These are phyloP conservation scores for Trissonchulus latispiculum DNA, from an alignment of 2,888 invertebrate genomes.

Conservation along the genomic window DNA sequence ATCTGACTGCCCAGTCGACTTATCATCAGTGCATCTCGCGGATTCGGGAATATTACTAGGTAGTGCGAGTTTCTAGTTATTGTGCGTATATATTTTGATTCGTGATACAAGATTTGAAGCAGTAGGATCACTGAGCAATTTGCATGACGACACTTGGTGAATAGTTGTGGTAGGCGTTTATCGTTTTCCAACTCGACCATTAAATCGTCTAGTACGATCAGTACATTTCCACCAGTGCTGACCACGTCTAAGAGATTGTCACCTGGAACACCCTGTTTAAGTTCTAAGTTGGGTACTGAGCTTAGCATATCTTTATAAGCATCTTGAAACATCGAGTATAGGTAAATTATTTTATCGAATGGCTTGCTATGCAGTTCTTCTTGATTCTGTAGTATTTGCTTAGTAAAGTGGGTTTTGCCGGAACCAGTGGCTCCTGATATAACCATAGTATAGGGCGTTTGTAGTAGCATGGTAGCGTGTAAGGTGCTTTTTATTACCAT, in stretches of 20 bases:
- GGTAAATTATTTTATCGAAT: constrained; percentile 9
- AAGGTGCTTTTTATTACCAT: too few relatives aligned
- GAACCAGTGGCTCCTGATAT: constrained; percentile 1
- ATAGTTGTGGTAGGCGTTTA: neutral
- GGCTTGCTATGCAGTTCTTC: neutral
- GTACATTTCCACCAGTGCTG: neutral
- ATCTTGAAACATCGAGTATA: constrained; percentile 8
- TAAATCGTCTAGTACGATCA: constrained; percentile 18
- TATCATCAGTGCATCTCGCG: constrained; percentile 9
- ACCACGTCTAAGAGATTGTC: neutral
- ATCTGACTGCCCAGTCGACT: constrained; percentile 8
- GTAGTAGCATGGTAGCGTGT: too few relatives aligned
- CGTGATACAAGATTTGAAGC: constrained; percentile 17
- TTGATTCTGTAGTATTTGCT: neutral
- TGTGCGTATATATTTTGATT: constrained; percentile 10
- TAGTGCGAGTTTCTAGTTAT: constrained; percentile 15
- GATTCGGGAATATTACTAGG: constrained; percentile 19
- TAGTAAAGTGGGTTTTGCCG: constrained; percentile 18
- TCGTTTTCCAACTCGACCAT: constrained; percentile 17
- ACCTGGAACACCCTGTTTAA: constrained; percentile 14
- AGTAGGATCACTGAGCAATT: constrained; percentile 8
- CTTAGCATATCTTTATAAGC: neutral
- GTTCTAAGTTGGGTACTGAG: constrained; percentile 7
- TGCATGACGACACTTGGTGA: constrained; percentile 13
- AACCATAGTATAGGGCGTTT: neutral